These are phyloP conservation scores for Ectemnius continuus DNA, from an alignment of 2,888 invertebrate species.

Conservation along the genomic window DNA sequence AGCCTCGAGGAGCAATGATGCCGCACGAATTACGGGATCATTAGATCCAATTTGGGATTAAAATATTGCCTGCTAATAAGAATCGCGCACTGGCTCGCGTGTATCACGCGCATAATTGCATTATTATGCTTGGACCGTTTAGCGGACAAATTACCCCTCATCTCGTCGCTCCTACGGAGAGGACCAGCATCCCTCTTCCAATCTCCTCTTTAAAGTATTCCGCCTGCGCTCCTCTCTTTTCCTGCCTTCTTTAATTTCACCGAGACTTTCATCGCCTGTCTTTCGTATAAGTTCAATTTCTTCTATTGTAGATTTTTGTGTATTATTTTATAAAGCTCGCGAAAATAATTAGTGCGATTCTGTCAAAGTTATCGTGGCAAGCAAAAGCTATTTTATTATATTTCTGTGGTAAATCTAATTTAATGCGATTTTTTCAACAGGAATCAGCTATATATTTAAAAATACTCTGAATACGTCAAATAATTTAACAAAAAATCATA, in stretches of 20 bases:
- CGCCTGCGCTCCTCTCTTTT: neutral
- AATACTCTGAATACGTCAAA: too few species aligned
- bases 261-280: too few species aligned
- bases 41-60: constrained; percentile 73
- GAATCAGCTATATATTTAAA: too few species aligned
- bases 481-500: too few species aligned
- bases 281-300: too few species aligned
- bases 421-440: too few species aligned
- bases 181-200: neutral
- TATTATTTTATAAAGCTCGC: too few species aligned
- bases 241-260: neutral
- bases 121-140: constrained; percentile 68
- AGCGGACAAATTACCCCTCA: constrained; percentile 62
- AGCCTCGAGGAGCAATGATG: constrained; percentile 49
- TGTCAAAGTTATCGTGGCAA: too few species aligned
- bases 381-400: too few species aligned
- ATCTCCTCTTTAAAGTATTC: neutral
- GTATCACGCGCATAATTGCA: constrained; percentile 69
- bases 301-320: too few species aligned
- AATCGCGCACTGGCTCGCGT: constrained; percentile 60
- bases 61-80: constrained; percentile 76
- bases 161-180: constrained; percentile 20
- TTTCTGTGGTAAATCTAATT: too few species aligned
- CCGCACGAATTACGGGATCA: constrained; percentile 63
- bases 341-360: too few species aligned